A percentile compares a stretch with the other conserved stretches of the same genome.
Conservation (phyloP, 1,140 invertebrate species). For the Phthorimaea operculella region DNA sequence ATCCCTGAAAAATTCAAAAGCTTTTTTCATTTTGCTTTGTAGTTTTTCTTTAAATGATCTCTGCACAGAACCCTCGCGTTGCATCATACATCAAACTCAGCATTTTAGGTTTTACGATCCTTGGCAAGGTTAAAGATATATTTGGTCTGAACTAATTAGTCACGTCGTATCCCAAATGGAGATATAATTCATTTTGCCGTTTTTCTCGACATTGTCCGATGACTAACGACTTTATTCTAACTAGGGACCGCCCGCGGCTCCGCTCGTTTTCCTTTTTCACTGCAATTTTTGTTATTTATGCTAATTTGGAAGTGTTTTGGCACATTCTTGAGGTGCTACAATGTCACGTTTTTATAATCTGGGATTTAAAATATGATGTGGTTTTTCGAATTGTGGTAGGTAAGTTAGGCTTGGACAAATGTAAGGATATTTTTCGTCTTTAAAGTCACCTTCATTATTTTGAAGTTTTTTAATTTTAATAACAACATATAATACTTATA, state of each 20-base stretch:
- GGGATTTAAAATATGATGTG: no score
- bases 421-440: no score
- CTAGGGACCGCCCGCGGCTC: background rate
- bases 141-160: background rate
- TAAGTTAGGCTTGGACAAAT: no score
- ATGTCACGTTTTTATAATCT: no score
- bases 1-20: no score
- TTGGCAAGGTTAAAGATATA: background rate
- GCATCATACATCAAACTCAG: background rate
- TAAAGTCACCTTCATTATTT: no score
- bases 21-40: no score
- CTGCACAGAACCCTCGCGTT: background rate
- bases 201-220: background rate
- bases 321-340: no score
- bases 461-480: no score
- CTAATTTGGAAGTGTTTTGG: background rate
- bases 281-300: background rate
- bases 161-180: background rate
- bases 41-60: background rate
- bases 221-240: constrained; percentile 1
- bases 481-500: no score
- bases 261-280: background rate
- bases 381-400: no score
- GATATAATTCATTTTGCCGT: constrained; percentile 1
- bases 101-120: constrained; percentile 1